Conservation (phyloP, 2,113 vertebrate species). For the Gallinago paraguaiae region DNA sequence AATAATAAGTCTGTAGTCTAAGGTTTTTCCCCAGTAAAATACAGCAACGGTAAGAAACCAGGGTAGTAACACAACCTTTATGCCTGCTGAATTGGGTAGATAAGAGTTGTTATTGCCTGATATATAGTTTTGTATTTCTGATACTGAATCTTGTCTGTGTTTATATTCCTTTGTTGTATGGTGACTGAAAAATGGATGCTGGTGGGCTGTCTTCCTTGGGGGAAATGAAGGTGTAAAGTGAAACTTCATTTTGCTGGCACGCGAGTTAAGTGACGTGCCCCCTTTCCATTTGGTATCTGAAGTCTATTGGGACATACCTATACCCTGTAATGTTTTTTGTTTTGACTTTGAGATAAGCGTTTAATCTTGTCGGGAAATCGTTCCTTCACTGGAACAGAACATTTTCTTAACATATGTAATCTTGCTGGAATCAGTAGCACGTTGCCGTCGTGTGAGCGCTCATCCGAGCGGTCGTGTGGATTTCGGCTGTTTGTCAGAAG, state of each 20-base stretch:
- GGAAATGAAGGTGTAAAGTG: not conserved
- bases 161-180: not conserved
- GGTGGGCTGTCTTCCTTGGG: not conserved
- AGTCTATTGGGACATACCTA: not conserved
- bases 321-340: not conserved
- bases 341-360: not conserved
- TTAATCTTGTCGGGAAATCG: not conserved
- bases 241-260: not conserved
- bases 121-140: not conserved
- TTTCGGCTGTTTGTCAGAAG: not conserved
- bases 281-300: not conserved
- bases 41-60: not conserved
- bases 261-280: rapidly evolving
- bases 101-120: not conserved
- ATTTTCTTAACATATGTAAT: not conserved
- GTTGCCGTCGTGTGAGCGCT: rapidly evolving
- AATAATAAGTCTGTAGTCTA: not conserved
- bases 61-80: not conserved
- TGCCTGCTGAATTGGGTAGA: not conserved
- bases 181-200: not conserved
- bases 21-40: not conserved
- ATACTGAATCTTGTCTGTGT: not conserved
- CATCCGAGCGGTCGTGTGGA: not conserved
- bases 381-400: not conserved
- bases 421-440: not conserved